Evolutionary conservation across 2,888 invertebrate genomes (phyloP).

Genomic region (Drosophila fungiperda): DNA sequence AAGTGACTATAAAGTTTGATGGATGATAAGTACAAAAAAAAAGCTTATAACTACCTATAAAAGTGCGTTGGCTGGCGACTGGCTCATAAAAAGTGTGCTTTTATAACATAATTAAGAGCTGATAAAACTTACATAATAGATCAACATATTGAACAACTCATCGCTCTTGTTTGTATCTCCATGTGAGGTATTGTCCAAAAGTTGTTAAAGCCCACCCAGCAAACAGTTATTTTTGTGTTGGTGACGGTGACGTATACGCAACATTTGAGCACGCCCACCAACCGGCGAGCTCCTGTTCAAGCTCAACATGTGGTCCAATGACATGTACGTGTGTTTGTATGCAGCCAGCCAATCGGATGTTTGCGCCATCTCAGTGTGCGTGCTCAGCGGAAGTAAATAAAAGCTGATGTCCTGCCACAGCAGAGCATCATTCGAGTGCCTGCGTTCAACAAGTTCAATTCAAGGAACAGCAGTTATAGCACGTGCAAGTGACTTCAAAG

Average conservation of each 20-base stretch:
- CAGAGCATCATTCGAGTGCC: constrained; percentile 78
- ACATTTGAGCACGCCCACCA: constrained; percentile 76
- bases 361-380: constrained; percentile 43
- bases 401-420: constrained; percentile 77
- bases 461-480: constrained; percentile 7
- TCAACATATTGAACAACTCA: constrained; percentile 62
- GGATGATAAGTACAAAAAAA: constrained; percentile 36
- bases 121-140: constrained; percentile 74
- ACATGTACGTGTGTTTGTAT: constrained; percentile 7
- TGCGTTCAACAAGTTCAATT: constrained; percentile 71
- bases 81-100: constrained; percentile 64
- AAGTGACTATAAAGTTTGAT: constrained; percentile 47
- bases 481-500: constrained; percentile 10
- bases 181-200: constrained; percentile 50
- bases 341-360: constrained; percentile 66
- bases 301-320: constrained; percentile 74
- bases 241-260: constrained; percentile 67
- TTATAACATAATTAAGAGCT: constrained; percentile 78
- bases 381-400: constrained; percentile 73
- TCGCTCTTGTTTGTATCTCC: constrained; percentile 20
- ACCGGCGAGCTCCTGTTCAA: constrained; percentile 28
- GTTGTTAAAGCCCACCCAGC: constrained; percentile 44
- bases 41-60: constrained; percentile 63
- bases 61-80: constrained; percentile 49
- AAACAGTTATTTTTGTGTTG: constrained; percentile 15